A percentile compares a stretch with the other conserved stretches of the same genome.
Evolutionary conservation across 2,888 invertebrate genomes (phyloP).

Genomic region (Incurvaria masculella): DNA sequence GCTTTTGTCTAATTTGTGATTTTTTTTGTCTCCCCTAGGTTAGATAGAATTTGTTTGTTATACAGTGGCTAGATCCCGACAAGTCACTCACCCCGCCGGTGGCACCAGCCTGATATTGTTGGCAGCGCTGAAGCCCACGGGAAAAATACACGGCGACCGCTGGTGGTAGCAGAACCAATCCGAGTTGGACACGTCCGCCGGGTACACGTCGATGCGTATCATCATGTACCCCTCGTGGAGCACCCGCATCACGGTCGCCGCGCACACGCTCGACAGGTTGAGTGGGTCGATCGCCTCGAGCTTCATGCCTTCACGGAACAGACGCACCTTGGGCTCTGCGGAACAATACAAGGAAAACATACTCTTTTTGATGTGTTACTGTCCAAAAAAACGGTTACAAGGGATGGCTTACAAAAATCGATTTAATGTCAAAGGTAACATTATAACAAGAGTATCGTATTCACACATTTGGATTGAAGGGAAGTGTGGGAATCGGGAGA

Average conservation of each 20-base stretch:
- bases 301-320: slow-evolving; percentile 87
- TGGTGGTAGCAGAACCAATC: slow-evolving; percentile 98
- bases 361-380: too few species aligned
- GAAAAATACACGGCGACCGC: slow-evolving; percentile 92
- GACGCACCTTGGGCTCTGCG: slow-evolving; percentile 25
- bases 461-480: too few species aligned
- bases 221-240: slow-evolving; percentile 91
- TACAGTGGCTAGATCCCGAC: not conserved
- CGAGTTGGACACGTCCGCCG: slow-evolving; percentile 76
- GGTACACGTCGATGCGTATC: slow-evolving; percentile 95
- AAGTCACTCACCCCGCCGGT: slow-evolving; percentile 59
- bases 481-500: too few species aligned
- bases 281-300: slow-evolving; percentile 97
- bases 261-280: slow-evolving; percentile 91
- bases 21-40: not conserved
- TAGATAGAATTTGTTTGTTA: not conserved
- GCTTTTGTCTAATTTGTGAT: too few species aligned
- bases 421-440: too few species aligned
- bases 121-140: slow-evolving; percentile 88
- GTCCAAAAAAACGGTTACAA: too few species aligned
- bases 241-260: slow-evolving; percentile 94
- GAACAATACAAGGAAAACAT: too few species aligned
- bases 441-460: too few species aligned
- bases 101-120: slow-evolving; percentile 83
- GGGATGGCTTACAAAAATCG: too few species aligned